A percentile compares a stretch with the other conserved stretches of the same genome.
Evolutionary conservation across 1,140 invertebrate species (phyloP).

Genomic region (Hypsibius dujardini): DNA sequence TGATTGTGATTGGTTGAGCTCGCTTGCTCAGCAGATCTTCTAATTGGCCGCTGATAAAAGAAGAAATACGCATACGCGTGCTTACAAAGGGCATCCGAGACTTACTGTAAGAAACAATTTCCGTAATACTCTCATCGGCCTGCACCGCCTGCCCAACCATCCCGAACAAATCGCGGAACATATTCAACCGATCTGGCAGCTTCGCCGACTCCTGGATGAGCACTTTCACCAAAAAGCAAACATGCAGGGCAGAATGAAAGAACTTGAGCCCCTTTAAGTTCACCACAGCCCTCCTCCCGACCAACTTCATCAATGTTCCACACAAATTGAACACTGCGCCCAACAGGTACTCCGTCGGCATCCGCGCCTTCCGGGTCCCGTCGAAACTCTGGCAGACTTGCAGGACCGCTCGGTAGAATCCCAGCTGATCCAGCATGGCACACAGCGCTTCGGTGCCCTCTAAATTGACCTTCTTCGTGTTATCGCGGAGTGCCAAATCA

Average conservation of each 20-base stretch:
- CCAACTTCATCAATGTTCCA: neutral
- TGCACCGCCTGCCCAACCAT: neutral
- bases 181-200: neutral
- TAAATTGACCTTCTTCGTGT: neutral
- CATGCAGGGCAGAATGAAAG: conserved; percentile 6
- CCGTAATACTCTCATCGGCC: neutral
- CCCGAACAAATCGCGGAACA: conserved; percentile 2
- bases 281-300: neutral
- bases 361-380: neutral
- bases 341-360: neutral
- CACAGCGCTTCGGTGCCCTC: neutral
- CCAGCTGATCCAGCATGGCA: conserved; percentile 4
- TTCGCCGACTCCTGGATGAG: neutral
- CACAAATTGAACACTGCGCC: neutral
- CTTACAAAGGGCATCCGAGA: too few relatives aligned
- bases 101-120: conserved; percentile 3
- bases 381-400: neutral
- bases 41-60: too few relatives aligned
- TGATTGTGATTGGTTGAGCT: too few relatives aligned
- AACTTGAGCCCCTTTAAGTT: neutral
- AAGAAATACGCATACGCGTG: too few relatives aligned
- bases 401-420: neutral
- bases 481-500: neutral
- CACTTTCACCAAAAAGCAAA: neutral
- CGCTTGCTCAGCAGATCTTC: too few relatives aligned